phyloP scores from a whole-genome alignment of 2,113 vertebrate genomes.

The Raphicerus campestris region DNA sequence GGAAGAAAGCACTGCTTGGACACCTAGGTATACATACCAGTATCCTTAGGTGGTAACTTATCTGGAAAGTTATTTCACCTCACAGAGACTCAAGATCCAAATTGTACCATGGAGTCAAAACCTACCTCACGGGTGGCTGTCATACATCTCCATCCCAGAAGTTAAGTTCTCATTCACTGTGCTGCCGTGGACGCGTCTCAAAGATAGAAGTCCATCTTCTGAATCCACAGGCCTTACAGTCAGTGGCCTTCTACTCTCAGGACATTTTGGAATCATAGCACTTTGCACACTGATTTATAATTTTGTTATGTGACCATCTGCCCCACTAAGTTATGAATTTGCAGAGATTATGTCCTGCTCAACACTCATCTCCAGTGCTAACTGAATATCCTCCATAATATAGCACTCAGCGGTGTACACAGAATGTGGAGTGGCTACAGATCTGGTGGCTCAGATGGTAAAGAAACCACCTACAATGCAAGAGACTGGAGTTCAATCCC shows the following conservation, averaged over 20 bases:
- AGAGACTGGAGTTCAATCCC: not conserved
- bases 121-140: not conserved
- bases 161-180: not conserved
- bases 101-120: not conserved
- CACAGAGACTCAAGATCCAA: not conserved
- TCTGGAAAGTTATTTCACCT: not conserved
- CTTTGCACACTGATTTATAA: not conserved
- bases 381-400: not conserved
- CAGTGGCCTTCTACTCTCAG: not conserved
- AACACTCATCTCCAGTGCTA: not conserved
- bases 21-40: not conserved
- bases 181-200: not conserved
- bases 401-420: fast-evolving
- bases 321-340: not conserved
- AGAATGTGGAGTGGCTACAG: not conserved
- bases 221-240: fast-evolving
- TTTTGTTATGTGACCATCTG: not conserved
- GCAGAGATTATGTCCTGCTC: not conserved
- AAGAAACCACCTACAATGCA: not conserved
- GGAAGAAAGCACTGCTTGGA: not conserved
- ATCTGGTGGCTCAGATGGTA: not conserved
- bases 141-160: not conserved
- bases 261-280: not conserved
- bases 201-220: not conserved
- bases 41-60: not conserved